Conservation (phyloP, 2,888 invertebrate species). For the Tenthredo scrophulariae region DNA sequence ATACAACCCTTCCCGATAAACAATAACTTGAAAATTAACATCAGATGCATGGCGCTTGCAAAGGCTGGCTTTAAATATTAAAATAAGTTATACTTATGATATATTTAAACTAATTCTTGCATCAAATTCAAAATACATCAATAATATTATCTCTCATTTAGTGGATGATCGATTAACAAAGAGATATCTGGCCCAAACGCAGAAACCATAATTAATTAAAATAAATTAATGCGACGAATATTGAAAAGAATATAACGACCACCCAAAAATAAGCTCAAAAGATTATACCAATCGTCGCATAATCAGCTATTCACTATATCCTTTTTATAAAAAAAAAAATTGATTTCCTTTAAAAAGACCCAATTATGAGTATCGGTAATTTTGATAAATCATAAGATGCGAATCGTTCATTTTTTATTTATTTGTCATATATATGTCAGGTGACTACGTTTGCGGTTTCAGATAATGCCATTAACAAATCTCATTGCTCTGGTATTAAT, state of each 20-base stretch:
- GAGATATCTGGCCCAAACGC: conserved; percentile 34
- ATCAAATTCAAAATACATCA: conserved; percentile 61
- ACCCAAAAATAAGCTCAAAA: neutral
- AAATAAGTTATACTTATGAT: conserved; percentile 60
- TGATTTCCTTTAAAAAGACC: neutral
- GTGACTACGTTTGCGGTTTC: conserved; percentile 24
- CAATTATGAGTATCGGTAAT: neutral
- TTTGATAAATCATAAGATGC: neutral
- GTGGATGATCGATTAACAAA: conserved; percentile 34
- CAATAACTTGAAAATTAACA: conserved; percentile 67
- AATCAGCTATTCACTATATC: neutral
- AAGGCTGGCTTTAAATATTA: conserved; percentile 66
- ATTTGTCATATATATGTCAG: neutral
- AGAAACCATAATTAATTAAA: neutral
- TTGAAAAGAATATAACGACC: neutral
- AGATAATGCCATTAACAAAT: conserved; percentile 50
- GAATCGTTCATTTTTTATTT: neutral
- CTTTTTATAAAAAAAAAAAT: neutral
- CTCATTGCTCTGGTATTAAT: conserved; percentile 64
- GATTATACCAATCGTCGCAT: neutral
- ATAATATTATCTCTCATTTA: conserved; percentile 35
- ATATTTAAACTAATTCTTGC: conserved; percentile 63
- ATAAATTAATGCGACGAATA: neutral
- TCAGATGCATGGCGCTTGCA: conserved; percentile 71
- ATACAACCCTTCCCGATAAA: neutral